Evolutionary conservation across 2,888 invertebrate genomes (phyloP), one percentile per base, ranked within the genome.

Genomic region (Dysmachus trigonus): DNA sequence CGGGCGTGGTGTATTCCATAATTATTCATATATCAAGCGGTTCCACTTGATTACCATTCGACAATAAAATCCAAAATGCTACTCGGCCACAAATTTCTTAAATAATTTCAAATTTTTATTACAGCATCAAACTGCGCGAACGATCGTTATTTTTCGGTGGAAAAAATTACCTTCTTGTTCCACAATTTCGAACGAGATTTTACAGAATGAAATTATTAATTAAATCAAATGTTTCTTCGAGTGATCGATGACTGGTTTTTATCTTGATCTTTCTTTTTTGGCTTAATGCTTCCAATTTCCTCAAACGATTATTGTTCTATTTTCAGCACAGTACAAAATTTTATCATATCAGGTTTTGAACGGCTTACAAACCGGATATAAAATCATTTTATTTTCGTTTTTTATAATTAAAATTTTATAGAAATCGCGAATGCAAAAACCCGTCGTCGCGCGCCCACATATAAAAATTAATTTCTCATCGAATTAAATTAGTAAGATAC

Each of bases 1-100:
- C 71, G 71, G 82, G 82, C 62, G 82, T 33, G 62, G 82, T 82
- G 82, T 31, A 82, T 82, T 79, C 51, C 47, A 31, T 53, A 62
- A 82, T 82, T 71, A 82, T 79, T 79, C 79, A 79, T 51, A 30
- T 79, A 47, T 79, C 79, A 79, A 18, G 41, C 79, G n/a, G 47
- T 41, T 38, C 62, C 30, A 51, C 13, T 47, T 51, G 47, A 79
- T 79, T 79, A 47, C 30, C 51, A 47, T 79, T 27, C 27, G 22
- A 47, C 31, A 18, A 47, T 47, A 79, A 79, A 79, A 79, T n/a
- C 31, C 13, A 22, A 47, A n/a, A 47, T 13, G 41, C 41, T 77
- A 51, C 30, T n/a, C 27, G 47, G 38, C 2, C n/a, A 15, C 27
- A 13, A 27, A 31, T 79, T 47, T 51, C 22, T 51, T 31, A 27